phyloP scores from a whole-genome alignment of 2,797 vertebrate genomes.

The Megalops cyprinoides region DNA sequence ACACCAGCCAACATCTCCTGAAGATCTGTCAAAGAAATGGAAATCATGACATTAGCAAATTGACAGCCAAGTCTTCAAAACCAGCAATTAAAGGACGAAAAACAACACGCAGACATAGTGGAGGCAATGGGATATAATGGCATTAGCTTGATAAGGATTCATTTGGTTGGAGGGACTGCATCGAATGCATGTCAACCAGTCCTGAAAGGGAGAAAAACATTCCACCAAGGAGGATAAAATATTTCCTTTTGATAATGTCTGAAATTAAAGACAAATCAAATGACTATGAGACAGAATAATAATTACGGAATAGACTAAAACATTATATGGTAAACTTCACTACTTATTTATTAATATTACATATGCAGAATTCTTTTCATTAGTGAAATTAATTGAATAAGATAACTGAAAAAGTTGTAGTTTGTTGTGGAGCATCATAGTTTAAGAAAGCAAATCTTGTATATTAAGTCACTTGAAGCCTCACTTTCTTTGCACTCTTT shows the following conservation, averaged over 20 bases:
- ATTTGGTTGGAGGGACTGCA: background rate
- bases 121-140: background rate
- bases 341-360: background rate
- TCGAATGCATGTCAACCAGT: background rate
- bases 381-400: background rate
- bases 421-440: constrained; percentile 4
- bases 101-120: constrained; percentile 13
- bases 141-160: background rate
- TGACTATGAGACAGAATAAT: too few species aligned
- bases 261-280: too few species aligned
- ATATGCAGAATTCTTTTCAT: background rate
- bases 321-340: background rate
- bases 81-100: constrained; percentile 11
- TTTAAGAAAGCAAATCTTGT: constrained; percentile 33
- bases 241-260: too few species aligned
- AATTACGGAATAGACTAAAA: background rate
- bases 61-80: constrained; percentile 10
- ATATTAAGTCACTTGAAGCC: constrained; percentile 35
- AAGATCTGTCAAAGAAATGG: constrained; percentile 84
- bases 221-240: too few species aligned
- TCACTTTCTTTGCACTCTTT: constrained; percentile 13
- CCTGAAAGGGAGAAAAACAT: too few species aligned
- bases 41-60: constrained; percentile 41
- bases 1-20: constrained; percentile 96
- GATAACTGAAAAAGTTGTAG: background rate